Evolutionary conservation across 2,797 vertebrate genomes (phyloP), one percentile per base, ranked within the genome.

Genomic region (Helicolenus hilgendorfi): DNA sequence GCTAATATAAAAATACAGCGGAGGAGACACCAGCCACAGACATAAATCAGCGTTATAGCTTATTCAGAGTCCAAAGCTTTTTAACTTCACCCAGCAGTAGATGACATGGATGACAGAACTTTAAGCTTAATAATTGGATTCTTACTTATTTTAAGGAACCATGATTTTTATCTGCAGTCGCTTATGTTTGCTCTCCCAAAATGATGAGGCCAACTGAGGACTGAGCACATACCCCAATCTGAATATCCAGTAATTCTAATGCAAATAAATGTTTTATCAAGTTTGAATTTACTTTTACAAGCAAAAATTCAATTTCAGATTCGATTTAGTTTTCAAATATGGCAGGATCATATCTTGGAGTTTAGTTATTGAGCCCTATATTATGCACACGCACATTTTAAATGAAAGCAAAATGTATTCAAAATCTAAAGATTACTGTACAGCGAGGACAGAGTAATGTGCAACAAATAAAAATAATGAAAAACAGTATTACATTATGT

Each of bases 321-420:
- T 58, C 2, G 11, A 5, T 72, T 86, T 56, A 55, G 72, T 55
- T 72, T 79, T 79, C n/a, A 68, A 62, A 77, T 24, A 29, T 59
- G 15, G 11, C 33, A 24, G 49, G 36, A 53, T 74, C 7, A 14
- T 67, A 14, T n/a, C 71, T 67, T 24, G 20, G 2, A 20, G 58
- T 27, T 59, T 15, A 71, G 24, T 63, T 10, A 70, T 7, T 11
- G 31, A 63, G 69, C 38, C 22, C 9, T 26, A 68, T 11, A 72
- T 81, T 72, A 77, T 68, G 29, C 36, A 65, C 29, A 22, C 41
- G 22, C 26, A 36, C 11, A 85, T 70, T 29, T 56, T 7, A 75
- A 83, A 75, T 82, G 2, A 68, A 75, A 77, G 22, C 36, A 68
- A 36, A 5, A 11, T 55, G 9, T 9, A 45, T 72, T 41, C 31